Base-by-base conservation (phyloP, 2,113 vertebrate species). In the Deroptyus accipitrinus region DNA sequence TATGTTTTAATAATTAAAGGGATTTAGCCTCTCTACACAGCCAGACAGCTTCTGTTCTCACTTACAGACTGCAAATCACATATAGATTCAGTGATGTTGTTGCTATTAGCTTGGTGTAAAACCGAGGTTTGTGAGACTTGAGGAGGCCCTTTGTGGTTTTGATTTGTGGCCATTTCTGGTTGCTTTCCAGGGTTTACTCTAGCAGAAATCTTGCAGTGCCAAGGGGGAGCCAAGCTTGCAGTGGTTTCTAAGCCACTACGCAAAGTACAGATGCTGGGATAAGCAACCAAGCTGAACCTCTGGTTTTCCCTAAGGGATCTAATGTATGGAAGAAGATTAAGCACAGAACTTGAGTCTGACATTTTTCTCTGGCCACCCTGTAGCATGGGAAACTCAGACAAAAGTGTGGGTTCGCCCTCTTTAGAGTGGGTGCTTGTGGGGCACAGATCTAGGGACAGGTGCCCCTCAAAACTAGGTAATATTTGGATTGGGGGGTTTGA, bases 1-100 rank as follows among this genome's bases (percentile, higher is more conserved):
- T 96, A 91, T 96, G 90, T 95, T 97, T 96, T 96, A 95, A 88
- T 96, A 94, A 97, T 96, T 96, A 94, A 94, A 90, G 76, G 86
- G 90, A 94, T 95, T 96, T 92, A 86, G 44, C 94, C 92, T 96
- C 80, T 73, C 80, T 82, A 42, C 57, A 37, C 39, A 84, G 86
- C 7, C 73, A 1, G 61, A 64, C 88, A 88, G 88, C 92, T 96
- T 94, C 95, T 96, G 95, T 96, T 96, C 94, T 96, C 94, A 88
- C 95, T 92, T 94, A 92, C 79, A 94, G 92, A 46, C 88, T 93
- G 88, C 88, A 94, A 96, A 97, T 93, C 92, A 96, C 4, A 7
- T 88, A 68, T 77, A 82, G 44, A 84, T 89, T 86, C 54, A 64
- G 69, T 49, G 76, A 86, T 86, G 82, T 46, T 64, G 63, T 55